Conservation (phyloP, 2,797 vertebrate genomes). For the Danio choprae region DNA sequence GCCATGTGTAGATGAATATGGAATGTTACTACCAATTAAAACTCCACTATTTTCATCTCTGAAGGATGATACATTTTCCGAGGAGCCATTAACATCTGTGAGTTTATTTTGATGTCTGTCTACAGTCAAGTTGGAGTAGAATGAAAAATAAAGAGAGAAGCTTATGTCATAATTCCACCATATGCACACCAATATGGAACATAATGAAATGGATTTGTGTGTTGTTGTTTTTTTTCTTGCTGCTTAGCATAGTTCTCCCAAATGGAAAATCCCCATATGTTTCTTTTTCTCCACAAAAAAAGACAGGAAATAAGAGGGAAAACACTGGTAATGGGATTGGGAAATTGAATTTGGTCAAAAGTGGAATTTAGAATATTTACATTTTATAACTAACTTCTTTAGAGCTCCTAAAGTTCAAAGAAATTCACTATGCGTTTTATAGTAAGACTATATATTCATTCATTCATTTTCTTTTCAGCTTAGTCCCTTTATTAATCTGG, state of each 20-base stretch:
- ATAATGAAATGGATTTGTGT: too few relatives aligned
- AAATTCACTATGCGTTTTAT: too few relatives aligned
- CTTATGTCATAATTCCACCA: conserved; percentile 1
- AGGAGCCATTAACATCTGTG: conserved; percentile 26
- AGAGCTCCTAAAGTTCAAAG: too few relatives aligned
- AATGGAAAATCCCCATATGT: background rate
- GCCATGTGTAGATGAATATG: conserved; percentile 2
- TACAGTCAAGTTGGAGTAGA: conserved; percentile 13
- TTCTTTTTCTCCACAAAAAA: background rate
- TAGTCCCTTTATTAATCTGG: too few relatives aligned
- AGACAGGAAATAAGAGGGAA: background rate
- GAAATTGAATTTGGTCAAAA: background rate
- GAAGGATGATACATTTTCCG: conserved; percentile 17
- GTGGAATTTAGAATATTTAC: too few relatives aligned
- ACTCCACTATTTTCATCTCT: background rate
- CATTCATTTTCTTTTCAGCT: too few relatives aligned
- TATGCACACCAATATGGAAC: background rate
- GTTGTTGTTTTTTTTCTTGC: too few relatives aligned
- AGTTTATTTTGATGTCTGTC: conserved; percentile 37
- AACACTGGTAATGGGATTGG: background rate
- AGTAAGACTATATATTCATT: background rate
- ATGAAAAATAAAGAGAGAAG: background rate
- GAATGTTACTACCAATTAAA: conserved; percentile 7
- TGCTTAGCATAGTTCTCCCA: background rate
- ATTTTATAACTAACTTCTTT: too few relatives aligned